Conservation (phyloP, 2,888 invertebrate genomes). For the Ypsolopha sequella region DNA sequence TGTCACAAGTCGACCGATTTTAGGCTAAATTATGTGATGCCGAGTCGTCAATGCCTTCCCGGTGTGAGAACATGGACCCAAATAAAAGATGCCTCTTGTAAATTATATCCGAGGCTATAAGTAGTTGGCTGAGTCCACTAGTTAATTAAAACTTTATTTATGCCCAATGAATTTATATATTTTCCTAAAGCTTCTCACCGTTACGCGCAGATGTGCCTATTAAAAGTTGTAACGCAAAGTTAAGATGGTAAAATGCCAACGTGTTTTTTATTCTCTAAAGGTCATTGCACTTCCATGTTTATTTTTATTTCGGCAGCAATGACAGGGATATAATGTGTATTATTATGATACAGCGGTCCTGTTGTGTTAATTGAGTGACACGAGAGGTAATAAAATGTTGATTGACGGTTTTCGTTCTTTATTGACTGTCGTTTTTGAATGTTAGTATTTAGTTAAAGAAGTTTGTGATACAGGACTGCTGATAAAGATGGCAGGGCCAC, state of each 20-base stretch:
- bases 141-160: slow-evolving; percentile 44
- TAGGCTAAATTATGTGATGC: slow-evolving; percentile 40
- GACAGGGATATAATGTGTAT: slow-evolving; percentile 26
- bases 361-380: slow-evolving; percentile 14
- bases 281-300: slow-evolving; percentile 46
- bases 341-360: slow-evolving; percentile 36
- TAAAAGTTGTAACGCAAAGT: slow-evolving; percentile 38
- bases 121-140: slow-evolving; percentile 26
- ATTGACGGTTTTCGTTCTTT: slow-evolving; percentile 35
- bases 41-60: slow-evolving; percentile 27
- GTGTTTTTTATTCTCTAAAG: slow-evolving; percentile 34
- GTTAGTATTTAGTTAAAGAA: slow-evolving; percentile 40
- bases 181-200: slow-evolving; percentile 54
- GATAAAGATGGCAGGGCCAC: slow-evolving; percentile 29
- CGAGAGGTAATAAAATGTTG: slow-evolving; percentile 20
- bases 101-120: slow-evolving; percentile 36
- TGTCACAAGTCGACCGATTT: slow-evolving; percentile 39
- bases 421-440: slow-evolving; percentile 54
- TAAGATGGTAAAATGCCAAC: slow-evolving; percentile 41
- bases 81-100: slow-evolving; percentile 30
- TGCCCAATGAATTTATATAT: slow-evolving; percentile 44
- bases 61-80: neutral
- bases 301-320: slow-evolving; percentile 28
- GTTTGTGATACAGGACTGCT: slow-evolving; percentile 47
- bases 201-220: slow-evolving; percentile 53